Conservation (phyloP, 2,113 vertebrate genomes). For the Garra rufa region DNA sequence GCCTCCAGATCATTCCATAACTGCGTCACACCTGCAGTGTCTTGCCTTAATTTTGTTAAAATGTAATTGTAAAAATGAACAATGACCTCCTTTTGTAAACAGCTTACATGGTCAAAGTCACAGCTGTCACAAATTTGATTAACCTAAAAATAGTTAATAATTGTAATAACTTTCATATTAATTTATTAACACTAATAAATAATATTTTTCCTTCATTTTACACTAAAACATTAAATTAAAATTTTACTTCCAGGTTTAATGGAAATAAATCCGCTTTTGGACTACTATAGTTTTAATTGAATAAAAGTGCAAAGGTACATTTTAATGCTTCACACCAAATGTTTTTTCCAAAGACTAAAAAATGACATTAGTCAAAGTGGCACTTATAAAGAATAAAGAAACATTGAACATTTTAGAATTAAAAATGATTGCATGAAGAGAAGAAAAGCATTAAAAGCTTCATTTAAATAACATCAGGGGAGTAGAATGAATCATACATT, state of each 20-base stretch:
- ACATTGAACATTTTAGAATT: not conserved
- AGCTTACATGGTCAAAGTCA: not conserved
- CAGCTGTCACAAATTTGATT: not conserved
- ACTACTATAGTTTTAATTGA: not conserved
- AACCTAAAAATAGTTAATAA: not conserved
- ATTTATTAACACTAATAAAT: not conserved
- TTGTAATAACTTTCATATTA: not conserved
- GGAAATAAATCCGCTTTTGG: not conserved
- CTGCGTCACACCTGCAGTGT: too few relatives aligned
- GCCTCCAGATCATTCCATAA: too few relatives aligned
- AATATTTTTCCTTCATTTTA: not conserved
- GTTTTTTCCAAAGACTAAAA: not conserved
- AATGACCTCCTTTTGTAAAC: not conserved
- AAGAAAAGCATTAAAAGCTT: constrained; percentile 6
- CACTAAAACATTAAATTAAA: not conserved
- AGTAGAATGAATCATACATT: constrained; percentile 38
- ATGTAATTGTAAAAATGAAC: not conserved
- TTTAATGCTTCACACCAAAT: not conserved
- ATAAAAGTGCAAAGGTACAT: not conserved
- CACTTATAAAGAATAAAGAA: constrained; percentile 8
- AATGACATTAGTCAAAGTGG: not conserved
- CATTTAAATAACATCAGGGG: not conserved
- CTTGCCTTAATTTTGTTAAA: too few relatives aligned
- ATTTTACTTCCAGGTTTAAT: not conserved
- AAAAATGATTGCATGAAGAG: not conserved